A percentile compares a stretch with the other conserved stretches of the same genome.
Evolutionary conservation across 2,888 invertebrate genomes (phyloP).

Genomic region (Phania funesta): DNA sequence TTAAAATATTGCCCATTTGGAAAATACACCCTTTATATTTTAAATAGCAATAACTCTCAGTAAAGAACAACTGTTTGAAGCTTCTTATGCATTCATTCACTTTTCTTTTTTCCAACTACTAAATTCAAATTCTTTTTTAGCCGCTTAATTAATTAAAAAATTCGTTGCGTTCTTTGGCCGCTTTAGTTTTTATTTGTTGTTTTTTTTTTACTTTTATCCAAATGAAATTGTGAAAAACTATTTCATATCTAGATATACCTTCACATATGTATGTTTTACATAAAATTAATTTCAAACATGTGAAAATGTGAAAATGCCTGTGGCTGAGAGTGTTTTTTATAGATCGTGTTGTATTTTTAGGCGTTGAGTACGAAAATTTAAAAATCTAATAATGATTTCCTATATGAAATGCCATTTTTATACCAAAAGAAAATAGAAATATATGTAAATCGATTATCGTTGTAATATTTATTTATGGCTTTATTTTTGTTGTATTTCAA

Average conservation of each 20-base stretch:
- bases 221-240: neutral
- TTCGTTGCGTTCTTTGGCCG: constrained; percentile 2
- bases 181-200: neutral
- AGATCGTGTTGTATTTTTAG: constrained; percentile 3
- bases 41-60: constrained; percentile 1
- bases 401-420: constrained; percentile 26
- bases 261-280: neutral
- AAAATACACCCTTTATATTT: neutral
- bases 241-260: neutral
- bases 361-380: constrained; percentile 6
- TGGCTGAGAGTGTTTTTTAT: neutral
- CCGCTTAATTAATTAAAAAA: constrained; percentile 53
- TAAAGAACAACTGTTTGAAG: constrained; percentile 7
- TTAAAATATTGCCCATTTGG: too few relatives aligned
- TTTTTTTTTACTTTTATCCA: neutral
- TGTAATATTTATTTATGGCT: constrained; percentile 1
- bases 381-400: constrained; percentile 46
- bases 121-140: constrained; percentile 38
- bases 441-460: neutral
- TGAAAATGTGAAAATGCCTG: neutral
- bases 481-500: neutral
- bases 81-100: neutral
- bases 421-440: neutral
- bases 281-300: neutral
- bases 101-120: neutral